Evolutionary conservation across 2,888 invertebrate species (phyloP).

Genomic region (Schizotus pectinicornis): DNA sequence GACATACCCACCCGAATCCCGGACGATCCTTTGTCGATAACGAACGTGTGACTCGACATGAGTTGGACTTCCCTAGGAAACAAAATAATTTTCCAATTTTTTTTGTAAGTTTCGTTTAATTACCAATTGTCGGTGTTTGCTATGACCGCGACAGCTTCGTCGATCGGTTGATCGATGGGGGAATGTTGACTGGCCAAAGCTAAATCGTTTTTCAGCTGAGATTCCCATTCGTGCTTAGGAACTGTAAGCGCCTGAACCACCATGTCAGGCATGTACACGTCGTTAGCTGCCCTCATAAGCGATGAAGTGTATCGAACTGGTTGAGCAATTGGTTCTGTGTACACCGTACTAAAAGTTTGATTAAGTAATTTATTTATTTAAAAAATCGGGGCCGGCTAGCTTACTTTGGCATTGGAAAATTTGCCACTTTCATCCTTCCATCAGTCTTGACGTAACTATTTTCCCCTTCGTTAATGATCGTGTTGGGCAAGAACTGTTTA

Average conservation of each 20-base stretch:
- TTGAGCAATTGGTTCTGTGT: constrained; percentile 10
- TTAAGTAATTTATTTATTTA: neutral
- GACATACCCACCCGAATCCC: constrained; percentile 75
- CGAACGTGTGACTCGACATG: constrained; percentile 60
- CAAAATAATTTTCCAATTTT: constrained; percentile 7
- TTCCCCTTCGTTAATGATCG: constrained; percentile 15
- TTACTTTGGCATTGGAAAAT: constrained; percentile 67
- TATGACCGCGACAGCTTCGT: constrained; percentile 82
- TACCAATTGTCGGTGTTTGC: constrained; percentile 84
- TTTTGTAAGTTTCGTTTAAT: neutral
- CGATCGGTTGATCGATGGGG: constrained; percentile 71
- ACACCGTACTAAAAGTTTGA: constrained; percentile 23
- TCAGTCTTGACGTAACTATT: constrained; percentile 22
- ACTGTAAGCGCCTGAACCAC: constrained; percentile 74
- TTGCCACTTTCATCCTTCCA: constrained; percentile 60
- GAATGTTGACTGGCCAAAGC: constrained; percentile 61
- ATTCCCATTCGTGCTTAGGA: constrained; percentile 66
- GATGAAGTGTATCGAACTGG: constrained; percentile 61
- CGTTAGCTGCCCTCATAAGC: constrained; percentile 67
- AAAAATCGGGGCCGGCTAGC: constrained; percentile 32
- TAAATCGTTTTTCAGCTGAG: constrained; percentile 61
- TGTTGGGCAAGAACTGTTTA: constrained; percentile 11
- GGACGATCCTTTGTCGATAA: constrained; percentile 57
- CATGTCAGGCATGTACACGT: constrained; percentile 76
- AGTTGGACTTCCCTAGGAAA: constrained; percentile 63